Evolutionary conservation across 2,797 vertebrate species (phyloP).

Genomic region (Cheirogaleus major): DNA sequence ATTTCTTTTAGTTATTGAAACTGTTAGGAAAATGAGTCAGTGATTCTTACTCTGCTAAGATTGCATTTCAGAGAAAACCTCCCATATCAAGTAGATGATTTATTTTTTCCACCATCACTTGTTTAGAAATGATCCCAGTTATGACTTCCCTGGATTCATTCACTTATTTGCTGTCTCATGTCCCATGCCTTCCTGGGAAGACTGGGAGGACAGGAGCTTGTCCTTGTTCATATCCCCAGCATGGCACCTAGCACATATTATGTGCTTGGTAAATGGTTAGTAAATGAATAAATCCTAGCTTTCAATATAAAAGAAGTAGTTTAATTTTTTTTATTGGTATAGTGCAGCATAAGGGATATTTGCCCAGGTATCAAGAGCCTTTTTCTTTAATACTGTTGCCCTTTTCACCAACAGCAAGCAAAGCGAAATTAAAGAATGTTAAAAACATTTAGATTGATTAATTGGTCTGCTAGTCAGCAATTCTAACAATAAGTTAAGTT

Average conservation of each 20-base stretch:
- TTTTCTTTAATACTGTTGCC: not conserved
- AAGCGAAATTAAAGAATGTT: not conserved
- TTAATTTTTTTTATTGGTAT: not conserved
- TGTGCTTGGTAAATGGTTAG: not conserved
- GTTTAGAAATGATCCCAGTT: not conserved
- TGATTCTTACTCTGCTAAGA: not conserved
- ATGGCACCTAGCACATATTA: not conserved
- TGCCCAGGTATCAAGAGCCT: not conserved
- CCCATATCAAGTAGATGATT: not conserved
- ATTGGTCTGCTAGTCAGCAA: not conserved
- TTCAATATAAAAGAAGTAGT: not conserved
- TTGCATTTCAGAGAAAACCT: not conserved
- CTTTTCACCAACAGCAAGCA: not conserved
- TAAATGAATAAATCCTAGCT: not conserved
- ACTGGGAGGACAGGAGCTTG: not conserved
- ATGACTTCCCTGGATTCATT: not conserved
- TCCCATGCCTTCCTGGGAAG: not conserved
- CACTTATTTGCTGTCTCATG: not conserved
- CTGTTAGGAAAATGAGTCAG: not conserved
- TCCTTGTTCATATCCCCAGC: not conserved
- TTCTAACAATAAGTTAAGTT: conserved; percentile 10
- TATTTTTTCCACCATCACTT: not conserved
- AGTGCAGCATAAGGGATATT: not conserved
- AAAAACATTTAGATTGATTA: not conserved
- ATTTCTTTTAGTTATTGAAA: not conserved